phyloP scores from a whole-genome alignment of 2,113 vertebrate genomes.

The Dicrurus megarhynchus region DNA sequence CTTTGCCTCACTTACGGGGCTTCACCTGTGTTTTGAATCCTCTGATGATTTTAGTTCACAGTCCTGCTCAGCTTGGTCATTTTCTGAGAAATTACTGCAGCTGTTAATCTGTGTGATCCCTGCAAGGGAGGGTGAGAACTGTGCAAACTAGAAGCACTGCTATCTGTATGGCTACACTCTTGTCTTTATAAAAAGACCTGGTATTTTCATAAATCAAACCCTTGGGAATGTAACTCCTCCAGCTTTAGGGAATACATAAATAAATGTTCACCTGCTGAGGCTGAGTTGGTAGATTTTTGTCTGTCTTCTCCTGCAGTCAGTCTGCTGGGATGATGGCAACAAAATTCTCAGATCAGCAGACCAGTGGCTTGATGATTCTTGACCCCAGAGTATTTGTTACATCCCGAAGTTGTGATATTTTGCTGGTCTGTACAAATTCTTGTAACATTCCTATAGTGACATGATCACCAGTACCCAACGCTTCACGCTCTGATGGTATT shows the following conservation, averaged over 20 bases:
- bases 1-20: background rate
- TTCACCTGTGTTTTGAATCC: background rate
- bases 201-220: background rate
- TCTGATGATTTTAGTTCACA: background rate
- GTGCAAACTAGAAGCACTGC: background rate
- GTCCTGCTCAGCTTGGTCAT: background rate
- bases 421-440: background rate
- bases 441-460: background rate
- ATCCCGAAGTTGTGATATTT: background rate
- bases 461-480: background rate
- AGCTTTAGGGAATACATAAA: background rate
- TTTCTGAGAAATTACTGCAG: background rate
- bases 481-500: rapidly evolving
- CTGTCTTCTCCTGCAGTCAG: background rate
- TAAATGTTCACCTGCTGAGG: background rate
- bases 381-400: background rate
- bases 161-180: background rate
- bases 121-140: background rate
- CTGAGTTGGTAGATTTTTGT: background rate
- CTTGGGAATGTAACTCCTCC: background rate
- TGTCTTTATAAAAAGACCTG: background rate
- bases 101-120: background rate
- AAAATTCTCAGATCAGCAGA: background rate
- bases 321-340: background rate
- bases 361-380: background rate